A percentile compares a stretch with the other conserved stretches of the same genome.
Evolutionary conservation across 2,113 vertebrate species (phyloP).

Genomic region (Dolichallabes microphthalmus): DNA sequence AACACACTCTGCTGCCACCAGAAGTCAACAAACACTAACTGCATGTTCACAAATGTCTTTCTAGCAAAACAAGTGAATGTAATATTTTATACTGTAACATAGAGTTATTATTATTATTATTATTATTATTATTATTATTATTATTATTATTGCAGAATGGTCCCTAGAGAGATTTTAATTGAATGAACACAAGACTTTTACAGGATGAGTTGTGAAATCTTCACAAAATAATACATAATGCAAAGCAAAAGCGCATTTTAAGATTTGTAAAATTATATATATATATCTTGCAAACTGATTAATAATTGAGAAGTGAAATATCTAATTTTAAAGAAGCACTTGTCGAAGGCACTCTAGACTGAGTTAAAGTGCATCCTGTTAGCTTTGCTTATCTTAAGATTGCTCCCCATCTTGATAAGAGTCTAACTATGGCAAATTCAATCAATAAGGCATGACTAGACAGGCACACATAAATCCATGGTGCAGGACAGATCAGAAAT

Average conservation of each 20-base stretch:
- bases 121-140: no score
- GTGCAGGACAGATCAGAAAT: not conserved
- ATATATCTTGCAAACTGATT: not conserved
- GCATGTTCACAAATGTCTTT: not conserved
- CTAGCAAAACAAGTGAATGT: not conserved
- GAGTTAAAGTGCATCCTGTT: not conserved
- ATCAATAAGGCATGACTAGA: not conserved
- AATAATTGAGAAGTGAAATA: not conserved
- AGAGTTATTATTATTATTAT: no score
- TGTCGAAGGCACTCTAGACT: not conserved
- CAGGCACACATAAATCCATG: not conserved
- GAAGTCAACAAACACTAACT: not conserved
- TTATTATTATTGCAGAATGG: not conserved
- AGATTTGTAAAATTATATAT: no score
- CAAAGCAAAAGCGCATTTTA: not conserved
- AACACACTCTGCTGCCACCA: conserved; percentile 5
- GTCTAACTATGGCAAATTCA: not conserved
- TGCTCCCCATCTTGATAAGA: not conserved
- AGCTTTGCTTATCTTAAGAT: not conserved
- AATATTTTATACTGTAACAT: not conserved
- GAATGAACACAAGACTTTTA: no score
- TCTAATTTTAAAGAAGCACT: not conserved
- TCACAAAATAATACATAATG: not conserved
- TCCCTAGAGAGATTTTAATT: no score
- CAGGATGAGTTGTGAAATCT: not conserved